Percentiles rank a stretch among this genome's conserved stretches.
Evolutionary conservation across 1,140 invertebrate species (phyloP).

Genomic region (Dendrolimus kikuchii): DNA sequence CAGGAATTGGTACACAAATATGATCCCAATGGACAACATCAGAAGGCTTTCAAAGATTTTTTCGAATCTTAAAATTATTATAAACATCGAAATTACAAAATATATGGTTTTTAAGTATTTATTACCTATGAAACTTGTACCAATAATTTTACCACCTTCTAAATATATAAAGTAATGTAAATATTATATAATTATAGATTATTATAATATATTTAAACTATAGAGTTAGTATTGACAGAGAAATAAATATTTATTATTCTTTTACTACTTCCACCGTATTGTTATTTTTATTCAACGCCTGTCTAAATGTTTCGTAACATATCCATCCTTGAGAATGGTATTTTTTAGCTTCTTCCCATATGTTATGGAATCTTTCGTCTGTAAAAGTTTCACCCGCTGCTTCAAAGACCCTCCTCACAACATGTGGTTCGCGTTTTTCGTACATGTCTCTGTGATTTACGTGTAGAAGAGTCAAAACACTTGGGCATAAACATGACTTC

Average conservation of each 20-base stretch:
- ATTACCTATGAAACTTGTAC: too few species aligned
- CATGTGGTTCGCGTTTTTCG: constrained; percentile 36
- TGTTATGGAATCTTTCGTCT: constrained; percentile 41
- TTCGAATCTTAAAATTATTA: constrained; percentile 25
- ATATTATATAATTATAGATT: too few species aligned
- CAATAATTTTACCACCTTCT: too few species aligned
- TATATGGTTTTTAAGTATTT: too few species aligned
- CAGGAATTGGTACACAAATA: constrained; percentile 52
- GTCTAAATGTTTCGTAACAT: constrained; percentile 54
- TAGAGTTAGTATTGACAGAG: too few species aligned
- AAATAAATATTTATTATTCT: too few species aligned
- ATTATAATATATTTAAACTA: too few species aligned
- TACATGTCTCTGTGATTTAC: constrained; percentile 60
- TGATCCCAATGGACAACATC: constrained; percentile 64
- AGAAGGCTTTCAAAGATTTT: constrained; percentile 46
- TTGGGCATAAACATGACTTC: constrained; percentile 44
- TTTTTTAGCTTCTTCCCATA: constrained; percentile 53
- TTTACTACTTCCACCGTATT: too few species aligned
- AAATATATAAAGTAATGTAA: too few species aligned
- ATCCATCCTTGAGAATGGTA: constrained; percentile 55
- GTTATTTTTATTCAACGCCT: constrained; percentile 27
- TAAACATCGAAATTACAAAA: neutral
- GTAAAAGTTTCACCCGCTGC: constrained; percentile 38
- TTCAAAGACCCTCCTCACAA: constrained; percentile 47
- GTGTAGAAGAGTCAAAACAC: constrained; percentile 44